These are phyloP conservation scores for Ctenopoma kingsleyae DNA, from an alignment of 2,797 vertebrate genomes.

Conservation along the genomic window DNA sequence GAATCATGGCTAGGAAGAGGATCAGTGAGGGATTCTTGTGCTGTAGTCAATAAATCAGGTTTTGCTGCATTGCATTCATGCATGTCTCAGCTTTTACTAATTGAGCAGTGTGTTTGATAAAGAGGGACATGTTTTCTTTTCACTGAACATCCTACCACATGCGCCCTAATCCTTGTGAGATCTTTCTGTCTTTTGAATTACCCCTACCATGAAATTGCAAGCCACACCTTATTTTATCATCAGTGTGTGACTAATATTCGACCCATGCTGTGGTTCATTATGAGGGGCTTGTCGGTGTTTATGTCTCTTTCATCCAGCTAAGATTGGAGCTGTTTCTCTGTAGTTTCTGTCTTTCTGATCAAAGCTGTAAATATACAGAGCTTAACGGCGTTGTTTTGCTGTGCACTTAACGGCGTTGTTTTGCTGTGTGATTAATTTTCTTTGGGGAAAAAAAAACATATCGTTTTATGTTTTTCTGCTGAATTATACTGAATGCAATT, in stretches of 20 bases:
- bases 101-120: slow-evolving; percentile 24
- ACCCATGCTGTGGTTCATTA: slow-evolving; percentile 24
- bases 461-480: background rate
- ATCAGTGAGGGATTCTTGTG: slow-evolving; percentile 16
- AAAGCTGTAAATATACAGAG: slow-evolving; percentile 34
- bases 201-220: slow-evolving; percentile 11
- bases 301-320: slow-evolving; percentile 30
- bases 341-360: slow-evolving; percentile 31
- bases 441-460: background rate
- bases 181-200: slow-evolving; percentile 11
- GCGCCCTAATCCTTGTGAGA: slow-evolving; percentile 13
- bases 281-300: slow-evolving; percentile 15
- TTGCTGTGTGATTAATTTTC: slow-evolving; percentile 18
- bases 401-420: slow-evolving; percentile 14
- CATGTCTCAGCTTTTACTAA: slow-evolving; percentile 40
- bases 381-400: slow-evolving; percentile 19
- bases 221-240: background rate
- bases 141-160: background rate
- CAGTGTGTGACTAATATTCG: slow-evolving; percentile 3
- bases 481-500: slow-evolving; percentile 10
- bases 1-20: slow-evolving; percentile 7
- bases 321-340: slow-evolving; percentile 31
- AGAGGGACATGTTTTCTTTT: slow-evolving; percentile 20
- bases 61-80: slow-evolving; percentile 17
- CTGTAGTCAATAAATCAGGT: slow-evolving; percentile 44